Evolutionary conservation across 1,140 invertebrate genomes (phyloP), one percentile per base, ranked within the genome.

Genomic region (Sinonovacula constricta): DNA sequence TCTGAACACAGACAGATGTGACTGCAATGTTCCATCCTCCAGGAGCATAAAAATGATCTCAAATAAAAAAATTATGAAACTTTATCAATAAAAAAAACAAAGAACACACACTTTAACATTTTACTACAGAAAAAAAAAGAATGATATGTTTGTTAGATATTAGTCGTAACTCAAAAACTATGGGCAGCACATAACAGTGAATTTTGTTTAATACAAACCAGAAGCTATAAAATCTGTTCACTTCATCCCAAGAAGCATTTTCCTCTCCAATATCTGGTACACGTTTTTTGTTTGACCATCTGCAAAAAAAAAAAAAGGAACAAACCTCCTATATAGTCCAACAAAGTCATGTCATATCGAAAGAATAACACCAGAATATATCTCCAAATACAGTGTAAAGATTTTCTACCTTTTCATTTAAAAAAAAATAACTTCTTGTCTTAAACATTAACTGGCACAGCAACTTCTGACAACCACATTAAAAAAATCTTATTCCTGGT

Each of bases 231-330:
- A 94, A 94, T 33, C 89, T 82, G 78, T 94, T 90, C 4, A 94
- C 92, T 59, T 92, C 88, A 39, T 92, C 90, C 82, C 91, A 89
- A 34, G 86, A 79, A 4, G 92, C 88, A 67, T 98, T 91, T 12
- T 94, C 92, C 88, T 94, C 94, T 36, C 98, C 98, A 57, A 99
- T 91, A 77, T 93, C 91, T 30, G 98, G 98, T 1, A 98, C 97
- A 63, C 95, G 94, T 80, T 93, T 93, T 86, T 95, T 97, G 62
- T 95, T 95, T 0, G 97, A 99, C 97, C 98, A 99, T 57, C 97
- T 65, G 95, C 22, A 57, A 57, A 7, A 12, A 57, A n/a, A 57
- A 12, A 7, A n/a, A 57, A 57, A 57, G n/a, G n/a, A n/a, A n/a
- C 45, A 49, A 49, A 49, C 45, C 10, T 49, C n/a, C 45, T 24